phyloP scores from a whole-genome alignment of 2,113 vertebrate species.

The Holacanthus passer region DNA sequence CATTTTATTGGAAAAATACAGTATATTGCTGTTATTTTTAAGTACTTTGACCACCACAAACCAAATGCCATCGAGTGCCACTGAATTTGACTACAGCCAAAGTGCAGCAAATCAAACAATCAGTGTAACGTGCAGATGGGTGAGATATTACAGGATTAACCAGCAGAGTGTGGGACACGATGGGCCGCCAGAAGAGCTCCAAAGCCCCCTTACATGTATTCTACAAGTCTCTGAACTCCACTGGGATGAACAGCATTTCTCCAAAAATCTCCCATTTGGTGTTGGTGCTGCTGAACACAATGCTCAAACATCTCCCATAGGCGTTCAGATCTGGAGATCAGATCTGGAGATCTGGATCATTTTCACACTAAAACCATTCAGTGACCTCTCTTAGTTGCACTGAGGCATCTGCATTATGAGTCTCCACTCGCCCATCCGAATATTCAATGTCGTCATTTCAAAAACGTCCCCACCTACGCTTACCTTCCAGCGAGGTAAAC shows the following conservation, averaged over 20 bases:
- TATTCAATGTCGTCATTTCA: not conserved
- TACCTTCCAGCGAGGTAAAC: slow-evolving; percentile 97
- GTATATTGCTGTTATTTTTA: not conserved
- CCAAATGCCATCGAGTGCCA: not conserved
- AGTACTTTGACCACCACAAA: not conserved
- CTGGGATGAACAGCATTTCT: no score
- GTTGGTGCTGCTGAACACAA: not conserved
- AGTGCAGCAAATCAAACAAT: not conserved
- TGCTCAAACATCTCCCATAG: not conserved
- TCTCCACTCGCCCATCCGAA: not conserved
- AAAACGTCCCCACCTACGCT: not conserved
- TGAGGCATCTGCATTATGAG: not conserved
- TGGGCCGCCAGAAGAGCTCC: no score
- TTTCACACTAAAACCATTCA: not conserved
- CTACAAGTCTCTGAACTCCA: not conserved
- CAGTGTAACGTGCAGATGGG: not conserved
- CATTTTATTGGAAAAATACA: not conserved
- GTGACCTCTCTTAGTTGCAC: not conserved
- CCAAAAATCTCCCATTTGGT: no score
- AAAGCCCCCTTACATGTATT: not conserved
- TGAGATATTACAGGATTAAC: no score
- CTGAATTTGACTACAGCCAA: not conserved
- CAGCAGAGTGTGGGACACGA: no score
- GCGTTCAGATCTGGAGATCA: no score
- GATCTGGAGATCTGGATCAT: not conserved